These are phyloP conservation scores for Rhinichthys klamathensis DNA, from an alignment of 2,113 vertebrate species.

Conservation along the genomic window DNA sequence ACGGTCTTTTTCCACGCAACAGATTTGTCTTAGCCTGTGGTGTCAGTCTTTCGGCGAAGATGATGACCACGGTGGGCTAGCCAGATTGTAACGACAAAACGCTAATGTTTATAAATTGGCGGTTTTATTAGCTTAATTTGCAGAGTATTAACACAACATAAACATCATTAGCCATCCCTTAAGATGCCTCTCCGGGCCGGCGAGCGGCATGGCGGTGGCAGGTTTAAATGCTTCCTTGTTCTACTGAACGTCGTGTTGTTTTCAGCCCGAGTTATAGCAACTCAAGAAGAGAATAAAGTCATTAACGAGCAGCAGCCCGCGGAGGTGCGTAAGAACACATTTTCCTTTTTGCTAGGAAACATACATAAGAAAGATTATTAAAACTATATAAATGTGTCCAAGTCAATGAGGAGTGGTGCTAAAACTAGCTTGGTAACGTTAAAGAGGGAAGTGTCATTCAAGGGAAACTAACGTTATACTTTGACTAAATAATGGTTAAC, in stretches of 20 bases:
- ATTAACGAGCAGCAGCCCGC: slow-evolving; percentile 60
- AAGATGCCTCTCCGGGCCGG: slow-evolving; percentile 67
- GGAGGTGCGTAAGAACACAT: slow-evolving; percentile 65
- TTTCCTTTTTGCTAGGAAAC: neutral
- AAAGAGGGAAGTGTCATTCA: neutral
- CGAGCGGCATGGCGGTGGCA: slow-evolving; percentile 58
- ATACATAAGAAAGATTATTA: neutral
- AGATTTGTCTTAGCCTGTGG: neutral
- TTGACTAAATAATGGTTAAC: neutral
- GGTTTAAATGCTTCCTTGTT: slow-evolving; percentile 55
- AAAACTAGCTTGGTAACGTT: neutral
- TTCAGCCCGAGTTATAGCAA: slow-evolving; percentile 63
- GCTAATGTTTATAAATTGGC: neutral
- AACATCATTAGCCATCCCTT: neutral
- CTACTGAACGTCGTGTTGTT: slow-evolving; percentile 59
- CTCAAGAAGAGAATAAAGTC: slow-evolving; percentile 71
- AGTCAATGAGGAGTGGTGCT: neutral
- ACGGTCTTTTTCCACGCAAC: too few relatives aligned
- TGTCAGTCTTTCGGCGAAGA: neutral
- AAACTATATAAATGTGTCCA: slow-evolving; percentile 47
- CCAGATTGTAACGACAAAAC: neutral
- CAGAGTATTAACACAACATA: neutral
- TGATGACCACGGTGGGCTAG: neutral
- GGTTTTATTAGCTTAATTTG: neutral
- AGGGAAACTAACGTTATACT: neutral